These are phyloP conservation scores for Notechis scutatus DNA, from an alignment of 2,113 vertebrate species.

Conservation along the genomic window DNA sequence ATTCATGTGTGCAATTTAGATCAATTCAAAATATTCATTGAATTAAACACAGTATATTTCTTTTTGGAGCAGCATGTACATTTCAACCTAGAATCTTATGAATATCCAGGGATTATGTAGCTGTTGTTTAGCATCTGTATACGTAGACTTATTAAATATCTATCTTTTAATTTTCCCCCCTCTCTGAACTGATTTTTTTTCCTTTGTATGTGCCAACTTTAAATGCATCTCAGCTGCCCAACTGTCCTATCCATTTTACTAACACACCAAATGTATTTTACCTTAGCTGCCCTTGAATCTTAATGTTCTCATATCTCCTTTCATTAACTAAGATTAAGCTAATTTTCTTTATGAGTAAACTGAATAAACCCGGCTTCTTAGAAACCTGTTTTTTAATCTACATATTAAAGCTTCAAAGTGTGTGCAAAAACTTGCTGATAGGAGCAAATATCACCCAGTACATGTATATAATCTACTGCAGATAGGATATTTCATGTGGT, in stretches of 20 bases:
- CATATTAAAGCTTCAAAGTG: not conserved
- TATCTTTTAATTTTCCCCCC: not conserved
- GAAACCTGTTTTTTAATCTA: not conserved
- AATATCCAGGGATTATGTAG: not conserved
- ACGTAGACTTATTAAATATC: not conserved
- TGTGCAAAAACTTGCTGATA: not conserved
- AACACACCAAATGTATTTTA: not conserved
- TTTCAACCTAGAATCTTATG: not conserved
- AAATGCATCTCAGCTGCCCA: not conserved
- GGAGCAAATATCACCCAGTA: not conserved
- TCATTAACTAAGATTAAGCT: not conserved
- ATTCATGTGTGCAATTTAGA: slow-evolving; percentile 46
- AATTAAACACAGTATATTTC: slow-evolving; percentile 16
- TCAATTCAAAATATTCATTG: slow-evolving; percentile 42
- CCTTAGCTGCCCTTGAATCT: not conserved
- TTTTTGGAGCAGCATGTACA: slow-evolving; percentile 4
- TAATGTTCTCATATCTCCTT: not conserved
- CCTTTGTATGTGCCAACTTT: not conserved
- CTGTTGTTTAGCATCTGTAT: not conserved
- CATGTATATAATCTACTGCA: not conserved
- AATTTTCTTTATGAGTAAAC: not conserved
- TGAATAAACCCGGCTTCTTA: not conserved
- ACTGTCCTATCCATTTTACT: not conserved
- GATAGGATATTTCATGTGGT: not conserved
- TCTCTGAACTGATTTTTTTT: not conserved